A percentile compares a stretch with the other conserved stretches of the same genome.
phyloP scores from a whole-genome alignment of 2,888 invertebrate genomes.

The Serrognathus titanus region DNA sequence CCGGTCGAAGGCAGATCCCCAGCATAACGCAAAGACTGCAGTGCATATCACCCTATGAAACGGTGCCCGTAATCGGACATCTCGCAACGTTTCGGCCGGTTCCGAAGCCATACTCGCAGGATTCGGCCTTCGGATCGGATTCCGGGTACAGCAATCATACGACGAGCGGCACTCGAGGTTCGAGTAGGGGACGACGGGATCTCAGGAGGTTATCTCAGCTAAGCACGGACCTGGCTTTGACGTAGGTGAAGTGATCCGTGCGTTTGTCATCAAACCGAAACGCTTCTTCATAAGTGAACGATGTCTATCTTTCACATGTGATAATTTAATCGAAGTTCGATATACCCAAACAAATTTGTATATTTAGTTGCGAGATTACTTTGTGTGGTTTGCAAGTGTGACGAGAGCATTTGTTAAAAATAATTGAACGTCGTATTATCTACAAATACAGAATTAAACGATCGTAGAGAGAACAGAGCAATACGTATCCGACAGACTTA shows the following conservation, averaged over 20 bases:
- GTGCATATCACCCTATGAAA: conserved; percentile 59
- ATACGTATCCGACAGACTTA: no score
- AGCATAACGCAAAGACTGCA: conserved; percentile 48
- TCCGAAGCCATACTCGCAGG: conserved; percentile 64
- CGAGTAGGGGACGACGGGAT: conserved; percentile 43
- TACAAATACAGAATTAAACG: no score
- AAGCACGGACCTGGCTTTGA: conserved; percentile 47
- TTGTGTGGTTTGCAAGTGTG: no score
- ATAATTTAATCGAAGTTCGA: no score
- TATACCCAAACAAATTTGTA: no score
- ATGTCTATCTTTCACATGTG: no score
- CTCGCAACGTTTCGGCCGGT: conserved; percentile 60
- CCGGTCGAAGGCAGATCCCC: conserved; percentile 42
- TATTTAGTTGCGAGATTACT: no score
- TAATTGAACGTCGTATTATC: no score
- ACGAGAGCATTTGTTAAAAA: no score
- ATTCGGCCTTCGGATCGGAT: conserved; percentile 79
- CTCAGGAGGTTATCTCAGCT: conserved; percentile 46
- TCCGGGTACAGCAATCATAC: conserved; percentile 83
- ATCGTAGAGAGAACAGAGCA: no score
- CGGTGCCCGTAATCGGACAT: conserved; percentile 65
- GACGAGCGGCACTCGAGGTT: conserved; percentile 58
- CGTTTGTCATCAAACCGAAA: no score
- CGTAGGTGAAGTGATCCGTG: conserved; percentile 29
- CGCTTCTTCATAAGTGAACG: no score